Conservation (phyloP, 2,797 vertebrate genomes). For the Synanceia verrucosa region DNA sequence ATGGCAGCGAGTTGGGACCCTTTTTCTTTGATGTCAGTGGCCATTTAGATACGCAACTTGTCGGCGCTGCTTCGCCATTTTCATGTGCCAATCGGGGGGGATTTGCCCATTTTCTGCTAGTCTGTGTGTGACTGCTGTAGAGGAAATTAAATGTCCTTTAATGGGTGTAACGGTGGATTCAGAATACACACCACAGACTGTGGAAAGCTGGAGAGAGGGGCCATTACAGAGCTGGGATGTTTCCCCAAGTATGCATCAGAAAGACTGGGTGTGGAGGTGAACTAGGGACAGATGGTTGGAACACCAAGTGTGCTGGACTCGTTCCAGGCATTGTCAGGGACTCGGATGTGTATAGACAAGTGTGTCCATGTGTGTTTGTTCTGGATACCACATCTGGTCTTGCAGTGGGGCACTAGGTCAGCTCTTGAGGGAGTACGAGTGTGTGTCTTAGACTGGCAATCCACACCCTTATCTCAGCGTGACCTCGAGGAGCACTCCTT, state of each 20-base stretch:
- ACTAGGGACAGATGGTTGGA: conserved; percentile 56
- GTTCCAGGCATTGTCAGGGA: conserved; percentile 42
- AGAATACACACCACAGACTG: conserved; percentile 18
- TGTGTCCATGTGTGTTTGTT: conserved; percentile 22
- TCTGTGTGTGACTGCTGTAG: background rate
- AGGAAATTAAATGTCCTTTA: conserved; percentile 6
- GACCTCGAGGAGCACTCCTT: conserved; percentile 66
- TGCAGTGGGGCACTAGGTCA: conserved; percentile 64
- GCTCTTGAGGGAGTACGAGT: conserved; percentile 39
- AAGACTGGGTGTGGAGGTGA: conserved; percentile 64
- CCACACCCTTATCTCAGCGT: conserved; percentile 72
- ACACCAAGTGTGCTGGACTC: conserved; percentile 20
- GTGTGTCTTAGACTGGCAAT: conserved; percentile 44
- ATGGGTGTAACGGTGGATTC: conserved; percentile 15
- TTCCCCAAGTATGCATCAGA: conserved; percentile 51
- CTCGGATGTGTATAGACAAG: conserved; percentile 35
- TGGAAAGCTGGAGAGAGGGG: conserved; percentile 33
- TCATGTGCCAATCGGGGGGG: background rate
- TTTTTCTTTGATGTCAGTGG: conserved; percentile 1
- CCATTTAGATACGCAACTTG: conserved; percentile 14
- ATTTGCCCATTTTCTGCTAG: background rate
- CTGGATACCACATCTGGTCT: conserved; percentile 68
- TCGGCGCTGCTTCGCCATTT: background rate
- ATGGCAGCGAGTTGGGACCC: conserved; percentile 2
- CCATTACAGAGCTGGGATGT: conserved; percentile 31